A percentile compares a stretch with the other conserved stretches of the same genome.
Conservation (phyloP, 2,113 vertebrate species). For the Anthoscopus minutus region DNA sequence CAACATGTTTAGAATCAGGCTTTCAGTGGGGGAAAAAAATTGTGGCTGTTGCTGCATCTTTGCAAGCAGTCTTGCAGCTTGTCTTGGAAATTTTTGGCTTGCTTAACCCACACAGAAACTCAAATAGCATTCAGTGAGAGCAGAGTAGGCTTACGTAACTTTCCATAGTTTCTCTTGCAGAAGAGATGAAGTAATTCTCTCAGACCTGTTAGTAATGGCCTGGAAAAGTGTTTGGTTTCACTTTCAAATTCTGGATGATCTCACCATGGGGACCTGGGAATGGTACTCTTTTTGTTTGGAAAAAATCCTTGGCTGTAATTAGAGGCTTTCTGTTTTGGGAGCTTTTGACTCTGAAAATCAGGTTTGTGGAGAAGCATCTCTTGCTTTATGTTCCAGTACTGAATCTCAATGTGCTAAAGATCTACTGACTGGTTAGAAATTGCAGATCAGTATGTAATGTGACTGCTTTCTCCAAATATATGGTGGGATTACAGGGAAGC, state of each 20-base stretch:
- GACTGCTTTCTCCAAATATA: background rate
- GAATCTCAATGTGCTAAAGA: background rate
- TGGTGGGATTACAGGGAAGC: background rate
- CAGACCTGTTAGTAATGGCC: background rate
- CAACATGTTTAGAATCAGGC: background rate
- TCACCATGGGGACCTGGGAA: background rate
- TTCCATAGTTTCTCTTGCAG: background rate
- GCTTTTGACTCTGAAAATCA: background rate
- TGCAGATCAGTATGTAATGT: background rate
- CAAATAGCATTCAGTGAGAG: background rate
- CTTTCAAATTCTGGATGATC: background rate
- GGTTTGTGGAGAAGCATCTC: background rate
- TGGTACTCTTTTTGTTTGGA: background rate
- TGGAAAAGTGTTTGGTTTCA: background rate
- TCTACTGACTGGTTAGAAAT: background rate
- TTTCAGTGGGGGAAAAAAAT: background rate
- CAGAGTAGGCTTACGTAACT: background rate
- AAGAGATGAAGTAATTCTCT: background rate
- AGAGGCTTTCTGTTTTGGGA: background rate
- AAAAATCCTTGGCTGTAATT: background rate
- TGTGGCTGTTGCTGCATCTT: background rate
- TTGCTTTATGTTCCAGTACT: background rate
- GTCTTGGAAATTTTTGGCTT: slow-evolving; percentile 3
- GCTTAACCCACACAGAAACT: background rate
- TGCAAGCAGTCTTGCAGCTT: background rate